These are phyloP conservation scores for Trogon surrucura DNA, from an alignment of 2,113 vertebrate species.

Conservation along the genomic window DNA sequence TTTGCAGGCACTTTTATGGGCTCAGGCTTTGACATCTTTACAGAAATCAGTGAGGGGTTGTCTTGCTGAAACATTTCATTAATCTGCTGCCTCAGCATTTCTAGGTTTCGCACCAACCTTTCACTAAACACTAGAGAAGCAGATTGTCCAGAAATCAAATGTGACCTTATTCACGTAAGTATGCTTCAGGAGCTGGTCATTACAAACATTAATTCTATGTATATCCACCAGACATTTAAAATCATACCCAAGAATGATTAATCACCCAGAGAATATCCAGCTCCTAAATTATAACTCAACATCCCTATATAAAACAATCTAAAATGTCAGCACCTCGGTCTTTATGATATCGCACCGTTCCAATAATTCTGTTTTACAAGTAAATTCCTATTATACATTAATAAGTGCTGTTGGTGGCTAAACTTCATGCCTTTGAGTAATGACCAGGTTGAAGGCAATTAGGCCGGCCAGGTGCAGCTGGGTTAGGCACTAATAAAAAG, in stretches of 20 bases:
- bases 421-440: constrained; percentile 82
- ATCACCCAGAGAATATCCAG: constrained; percentile 73
- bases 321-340: constrained; percentile 82
- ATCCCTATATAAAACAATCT: constrained; percentile 79
- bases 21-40: constrained; percentile 56
- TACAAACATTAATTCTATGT: constrained; percentile 32
- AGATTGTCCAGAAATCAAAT: constrained; percentile 30
- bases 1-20: constrained; percentile 55
- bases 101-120: background rate
- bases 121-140: background rate
- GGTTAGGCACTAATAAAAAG: constrained; percentile 88
- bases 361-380: constrained; percentile 85
- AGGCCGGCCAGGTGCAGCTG: constrained; percentile 92
- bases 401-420: constrained; percentile 84
- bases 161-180: background rate
- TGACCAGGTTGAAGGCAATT: constrained; percentile 89
- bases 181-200: constrained; percentile 3
- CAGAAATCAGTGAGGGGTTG: constrained; percentile 50
- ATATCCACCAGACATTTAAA: constrained; percentile 31
- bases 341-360: constrained; percentile 84
- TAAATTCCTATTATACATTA: constrained; percentile 86
- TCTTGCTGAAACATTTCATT: constrained; percentile 46
- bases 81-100: constrained; percentile 7
- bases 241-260: constrained; percentile 69
- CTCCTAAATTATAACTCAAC: constrained; percentile 76